A percentile compares a stretch with the other conserved stretches of the same genome.
Evolutionary conservation across 1,140 invertebrate species (phyloP).

Genomic region (Oreohelix idahoensis): DNA sequence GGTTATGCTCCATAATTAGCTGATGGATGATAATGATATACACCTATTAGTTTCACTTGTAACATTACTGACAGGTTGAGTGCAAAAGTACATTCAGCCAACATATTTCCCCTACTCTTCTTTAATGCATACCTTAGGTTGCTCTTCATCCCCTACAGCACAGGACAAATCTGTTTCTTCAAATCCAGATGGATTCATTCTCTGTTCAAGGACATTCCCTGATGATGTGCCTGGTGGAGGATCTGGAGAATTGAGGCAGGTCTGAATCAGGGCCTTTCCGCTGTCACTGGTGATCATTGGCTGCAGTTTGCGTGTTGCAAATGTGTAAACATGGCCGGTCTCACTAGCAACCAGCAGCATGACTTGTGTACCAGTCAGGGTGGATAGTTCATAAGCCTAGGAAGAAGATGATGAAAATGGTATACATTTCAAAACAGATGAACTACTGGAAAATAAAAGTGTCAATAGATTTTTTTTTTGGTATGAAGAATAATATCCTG

Average conservation of each 20-base stretch:
- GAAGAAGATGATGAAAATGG: too few species aligned
- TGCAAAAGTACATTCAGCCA: too few species aligned
- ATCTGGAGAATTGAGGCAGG: slow-evolving; percentile 97
- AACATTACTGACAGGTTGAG: too few species aligned
- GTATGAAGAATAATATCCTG: too few species aligned
- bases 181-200: slow-evolving; percentile 98
- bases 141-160: slow-evolving; percentile 80
- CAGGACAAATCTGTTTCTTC: slow-evolving; percentile 98
- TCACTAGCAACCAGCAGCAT: slow-evolving; percentile 74
- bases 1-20: too few species aligned
- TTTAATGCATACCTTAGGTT: slow-evolving; percentile 34
- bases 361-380: slow-evolving; percentile 98
- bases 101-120: too few species aligned
- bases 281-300: slow-evolving; percentile 99
- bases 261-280: slow-evolving; percentile 98
- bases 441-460: too few species aligned
- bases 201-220: slow-evolving; percentile 80
- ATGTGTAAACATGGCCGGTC: slow-evolving; percentile 97
- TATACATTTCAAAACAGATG: too few species aligned
- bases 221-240: slow-evolving; percentile 79
- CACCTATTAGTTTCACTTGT: too few species aligned
- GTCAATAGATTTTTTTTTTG: too few species aligned
- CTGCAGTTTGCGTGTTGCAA: slow-evolving; percentile 98
- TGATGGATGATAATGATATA: too few species aligned
- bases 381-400: slow-evolving; percentile 98